These are phyloP conservation scores for Lasioglossum zephyrum DNA, from an alignment of 2,888 invertebrate genomes.

Conservation along the genomic window DNA sequence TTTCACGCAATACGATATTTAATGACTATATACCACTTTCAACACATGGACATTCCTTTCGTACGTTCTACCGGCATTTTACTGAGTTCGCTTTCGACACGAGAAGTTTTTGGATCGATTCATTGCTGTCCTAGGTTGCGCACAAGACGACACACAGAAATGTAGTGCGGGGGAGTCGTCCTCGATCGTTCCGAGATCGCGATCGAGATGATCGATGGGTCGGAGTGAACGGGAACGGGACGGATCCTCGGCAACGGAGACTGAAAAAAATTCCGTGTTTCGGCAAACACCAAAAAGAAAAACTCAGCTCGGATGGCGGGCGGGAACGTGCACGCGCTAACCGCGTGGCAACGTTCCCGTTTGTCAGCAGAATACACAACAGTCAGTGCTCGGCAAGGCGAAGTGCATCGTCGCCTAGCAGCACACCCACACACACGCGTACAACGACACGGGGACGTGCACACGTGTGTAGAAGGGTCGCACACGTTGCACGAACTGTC, in stretches of 20 bases:
- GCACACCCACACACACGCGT: conserved; percentile 74
- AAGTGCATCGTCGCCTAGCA: conserved; percentile 65
- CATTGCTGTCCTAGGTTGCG: conserved; percentile 80
- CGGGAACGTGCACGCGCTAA: conserved; percentile 40
- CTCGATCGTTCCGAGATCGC: conserved; percentile 8
- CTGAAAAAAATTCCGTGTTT: conserved; percentile 79
- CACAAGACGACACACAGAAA: conserved; percentile 79
- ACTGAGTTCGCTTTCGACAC: conserved; percentile 76
- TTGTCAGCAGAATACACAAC: conserved; percentile 60
- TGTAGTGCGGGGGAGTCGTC: conserved; percentile 45
- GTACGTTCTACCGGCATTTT: conserved; percentile 81
- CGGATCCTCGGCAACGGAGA: conserved; percentile 60
- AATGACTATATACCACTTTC: conserved; percentile 76
- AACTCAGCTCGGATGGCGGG: conserved; percentile 60
- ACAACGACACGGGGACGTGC: conserved; percentile 58
- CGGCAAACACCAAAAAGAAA: conserved; percentile 78
- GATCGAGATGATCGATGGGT: not conserved
- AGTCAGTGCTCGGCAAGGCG: conserved; percentile 70
- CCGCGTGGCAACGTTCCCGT: conserved; percentile 31
- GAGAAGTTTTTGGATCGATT: conserved; percentile 64
- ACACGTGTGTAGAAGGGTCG: conserved; percentile 11
- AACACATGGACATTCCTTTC: conserved; percentile 73
- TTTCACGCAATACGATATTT: conserved; percentile 82
- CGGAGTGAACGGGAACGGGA: not conserved
- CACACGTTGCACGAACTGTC: not conserved